Conservation (phyloP, 2,888 invertebrate genomes). For the Melanophora roralis region DNA sequence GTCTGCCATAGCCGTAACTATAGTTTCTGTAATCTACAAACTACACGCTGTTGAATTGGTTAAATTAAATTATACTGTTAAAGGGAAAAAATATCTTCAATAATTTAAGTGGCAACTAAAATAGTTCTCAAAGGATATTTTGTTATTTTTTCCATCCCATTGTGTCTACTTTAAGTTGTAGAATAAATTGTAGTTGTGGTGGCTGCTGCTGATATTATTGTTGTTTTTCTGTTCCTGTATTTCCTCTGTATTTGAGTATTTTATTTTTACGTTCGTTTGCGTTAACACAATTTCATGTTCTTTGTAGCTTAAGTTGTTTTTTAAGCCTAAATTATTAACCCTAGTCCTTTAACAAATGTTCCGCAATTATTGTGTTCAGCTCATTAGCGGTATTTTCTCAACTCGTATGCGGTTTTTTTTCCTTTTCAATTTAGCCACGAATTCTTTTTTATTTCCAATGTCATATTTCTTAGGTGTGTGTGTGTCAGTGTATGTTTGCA, state of each 20-base stretch:
- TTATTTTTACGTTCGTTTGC: slow-evolving; percentile 53
- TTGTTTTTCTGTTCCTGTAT: slow-evolving; percentile 14
- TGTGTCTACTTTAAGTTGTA: slow-evolving; percentile 21
- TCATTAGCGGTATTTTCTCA: slow-evolving; percentile 64
- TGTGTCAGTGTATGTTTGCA: background rate
- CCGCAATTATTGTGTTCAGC: slow-evolving; percentile 64
- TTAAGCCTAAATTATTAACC: slow-evolving; percentile 63
- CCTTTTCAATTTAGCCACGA: slow-evolving; percentile 43
- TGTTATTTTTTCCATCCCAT: no score
- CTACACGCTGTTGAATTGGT: no score
- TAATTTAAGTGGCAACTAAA: no score
- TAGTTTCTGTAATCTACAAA: no score
- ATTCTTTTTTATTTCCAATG: slow-evolving; percentile 34
- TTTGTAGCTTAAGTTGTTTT: slow-evolving; percentile 56
- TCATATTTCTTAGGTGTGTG: slow-evolving; percentile 42
- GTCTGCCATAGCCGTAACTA: no score
- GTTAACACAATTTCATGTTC: slow-evolving; percentile 55
- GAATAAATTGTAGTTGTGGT: slow-evolving; percentile 54
- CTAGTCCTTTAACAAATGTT: slow-evolving; percentile 63
- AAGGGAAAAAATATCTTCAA: no score
- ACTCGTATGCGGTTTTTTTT: slow-evolving; percentile 28
- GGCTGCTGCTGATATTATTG: slow-evolving; percentile 14
- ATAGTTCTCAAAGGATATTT: no score
- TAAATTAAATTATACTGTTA: no score
- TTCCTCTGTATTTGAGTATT: slow-evolving; percentile 21